A percentile compares a stretch with the other conserved stretches of the same genome.
Evolutionary conservation across 2,888 invertebrate genomes (phyloP).

Genomic region (Noctua janthe): DNA sequence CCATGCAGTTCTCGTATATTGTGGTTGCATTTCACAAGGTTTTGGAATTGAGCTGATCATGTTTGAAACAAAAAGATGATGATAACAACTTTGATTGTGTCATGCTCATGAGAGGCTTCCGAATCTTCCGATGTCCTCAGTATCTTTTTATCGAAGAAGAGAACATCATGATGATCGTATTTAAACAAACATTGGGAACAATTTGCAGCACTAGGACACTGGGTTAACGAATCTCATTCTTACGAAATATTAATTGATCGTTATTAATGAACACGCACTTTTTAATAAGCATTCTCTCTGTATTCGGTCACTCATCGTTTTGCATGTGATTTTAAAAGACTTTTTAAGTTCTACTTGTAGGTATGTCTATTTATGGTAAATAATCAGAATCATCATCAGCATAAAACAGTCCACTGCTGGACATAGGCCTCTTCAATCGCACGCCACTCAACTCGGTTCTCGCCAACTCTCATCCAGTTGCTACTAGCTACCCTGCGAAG

Average conservation of each 20-base stretch:
- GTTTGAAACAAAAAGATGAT: background rate
- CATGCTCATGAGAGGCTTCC: background rate
- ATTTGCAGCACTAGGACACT: slow-evolving; percentile 6
- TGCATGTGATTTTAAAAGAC: background rate
- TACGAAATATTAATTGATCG: slow-evolving; percentile 47
- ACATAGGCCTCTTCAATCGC: too few relatives aligned
- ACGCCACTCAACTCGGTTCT: too few relatives aligned
- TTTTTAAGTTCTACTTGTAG: background rate
- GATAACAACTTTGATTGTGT: background rate
- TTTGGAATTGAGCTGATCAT: background rate
- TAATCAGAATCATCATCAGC: background rate
- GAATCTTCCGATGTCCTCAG: background rate
- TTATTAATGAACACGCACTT: slow-evolving; percentile 30
- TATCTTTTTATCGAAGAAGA: background rate
- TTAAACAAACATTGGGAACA: slow-evolving; percentile 4
- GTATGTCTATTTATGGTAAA: background rate
- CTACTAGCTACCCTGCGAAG: too few relatives aligned
- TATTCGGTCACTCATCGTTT: background rate
- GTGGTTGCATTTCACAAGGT: too few relatives aligned
- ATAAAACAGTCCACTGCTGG: too few relatives aligned
- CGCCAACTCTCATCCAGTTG: too few relatives aligned
- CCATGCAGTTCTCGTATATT: too few relatives aligned
- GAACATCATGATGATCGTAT: background rate
- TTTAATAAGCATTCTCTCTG: background rate
- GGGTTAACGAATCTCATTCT: slow-evolving; percentile 21